Base-by-base conservation (phyloP, 2,888 invertebrate species). In the Drosophila sordidapex region DNA sequence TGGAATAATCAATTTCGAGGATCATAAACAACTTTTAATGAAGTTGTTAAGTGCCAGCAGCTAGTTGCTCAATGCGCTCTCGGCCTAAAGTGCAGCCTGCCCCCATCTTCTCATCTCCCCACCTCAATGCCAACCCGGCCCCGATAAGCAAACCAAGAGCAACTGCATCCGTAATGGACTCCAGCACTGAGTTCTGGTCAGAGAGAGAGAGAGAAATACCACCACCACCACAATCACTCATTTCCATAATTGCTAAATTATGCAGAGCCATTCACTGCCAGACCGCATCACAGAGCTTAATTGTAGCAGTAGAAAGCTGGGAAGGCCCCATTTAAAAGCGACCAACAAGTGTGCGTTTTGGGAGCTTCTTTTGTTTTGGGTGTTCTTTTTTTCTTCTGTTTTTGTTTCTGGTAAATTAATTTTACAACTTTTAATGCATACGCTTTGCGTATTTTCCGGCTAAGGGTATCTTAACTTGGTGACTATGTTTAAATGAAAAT, bases 1-100 rank as follows among this genome's bases (percentile, higher is more conserved):
- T 89, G 88, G 90, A 88, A 91, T 92, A 91, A 92, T 92, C 92
- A 92, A 92, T 92, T 92, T 92, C 90, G 90, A 92, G 90, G 90
- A 91, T 91, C 90, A 92, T 92, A 92, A 92, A 92, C 92, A 92
- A 91, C 91, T 90, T 92, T 90, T 92, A 91, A 91, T 91, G 91
- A 91, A 91, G 92, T 91, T 90, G 92, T 91, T 91, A 91, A 91
- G 87, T 88, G 89, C 88, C 87, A 89, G 85, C 83, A 86, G 86
- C 87, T 83, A 86, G 89, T 82, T 86, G 78, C 80, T 77, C 77
- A 76, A 80, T 81, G 79, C 63, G 67, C 69, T 65, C 72, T n/a
- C 8, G 33, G 70, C 65, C 82, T 57, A 84, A 87, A 84, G 81
- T 87, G 85, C 81, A 77, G 87, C 51, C 46, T 49, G 38, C n/a